Base-by-base conservation (phyloP, 2,113 vertebrate genomes). In the Xyliphius kryptos region DNA sequence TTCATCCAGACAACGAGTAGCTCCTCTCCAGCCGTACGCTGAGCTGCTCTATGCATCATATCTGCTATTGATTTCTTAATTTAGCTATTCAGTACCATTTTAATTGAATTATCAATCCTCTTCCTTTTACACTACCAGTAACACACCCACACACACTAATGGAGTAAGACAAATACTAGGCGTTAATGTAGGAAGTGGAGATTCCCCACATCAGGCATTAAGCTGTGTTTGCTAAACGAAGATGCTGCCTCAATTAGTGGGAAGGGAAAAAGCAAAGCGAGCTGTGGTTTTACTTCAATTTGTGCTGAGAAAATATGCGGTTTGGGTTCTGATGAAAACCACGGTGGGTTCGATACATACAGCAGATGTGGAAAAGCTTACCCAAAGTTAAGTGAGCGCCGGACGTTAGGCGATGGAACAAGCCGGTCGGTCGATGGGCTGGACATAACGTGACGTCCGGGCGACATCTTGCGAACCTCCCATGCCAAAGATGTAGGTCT, bases 391-490 rank as follows among this genome's bases (percentile, higher is more conserved):
- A 98, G 89, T 47, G 84, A 77, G 56, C 93, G 92, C 11, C 94
- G 89, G 63, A 94, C 89, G 56, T 76, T 92, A 40, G 93, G 87
- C 7, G 93, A 87, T 9, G 89, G 90, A 61, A 73, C 91, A 64
- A 98, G 92, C 77, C 96, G 89, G 37, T 98, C 95, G 15, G 91
- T 79, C 0, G 94, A 92, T 0, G 94, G 88, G 73, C 91, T 97
- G n/a, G 91, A 89, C 76, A 95, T 90, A 70, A 99, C 89, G 11
- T 97, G 96, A 14, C 96, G 93, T 51, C 96, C 96, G 0, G 96
- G 96, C 61, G 96, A 99, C 95, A 99, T 99, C 65, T 99, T 99
- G 66, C 97, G 94, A 20, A 99, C 93, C 80, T 99, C 95, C 96
- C 96, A 99, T 0, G 96, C 95, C 77, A 99, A 79, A 11, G 95